phyloP scores from a whole-genome alignment of 2,888 invertebrate genomes.

The Myathropa florea region DNA sequence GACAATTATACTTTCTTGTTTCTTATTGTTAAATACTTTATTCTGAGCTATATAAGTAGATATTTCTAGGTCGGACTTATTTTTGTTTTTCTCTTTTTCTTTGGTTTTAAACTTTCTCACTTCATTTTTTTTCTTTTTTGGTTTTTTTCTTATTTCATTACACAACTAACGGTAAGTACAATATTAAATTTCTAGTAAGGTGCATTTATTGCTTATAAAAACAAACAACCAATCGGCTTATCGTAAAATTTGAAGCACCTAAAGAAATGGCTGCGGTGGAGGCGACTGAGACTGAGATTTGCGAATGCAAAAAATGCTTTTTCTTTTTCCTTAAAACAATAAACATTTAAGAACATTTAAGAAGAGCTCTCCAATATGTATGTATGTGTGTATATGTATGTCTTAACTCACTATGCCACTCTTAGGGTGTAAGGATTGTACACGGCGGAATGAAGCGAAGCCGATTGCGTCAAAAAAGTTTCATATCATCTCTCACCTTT shows the following conservation, averaged over 20 bases:
- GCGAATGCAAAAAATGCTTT: slow-evolving; percentile 13
- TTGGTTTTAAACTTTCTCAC: not conserved
- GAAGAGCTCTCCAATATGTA: slow-evolving; percentile 17
- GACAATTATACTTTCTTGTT: slow-evolving; percentile 58
- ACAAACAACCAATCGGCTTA: slow-evolving; percentile 57
- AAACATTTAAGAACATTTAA: not conserved
- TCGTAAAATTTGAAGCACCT: slow-evolving; percentile 38
- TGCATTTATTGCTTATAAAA: slow-evolving; percentile 53
- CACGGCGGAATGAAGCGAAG: slow-evolving; percentile 63
- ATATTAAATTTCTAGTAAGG: slow-evolving; percentile 29
- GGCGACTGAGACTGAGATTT: slow-evolving; percentile 10
- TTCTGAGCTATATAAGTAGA: slow-evolving; percentile 46
- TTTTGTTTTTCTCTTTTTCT: slow-evolving; percentile 20
- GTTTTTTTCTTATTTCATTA: slow-evolving; percentile 10
- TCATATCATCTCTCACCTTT: slow-evolving; percentile 10
- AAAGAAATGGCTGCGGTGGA: slow-evolving; percentile 43
- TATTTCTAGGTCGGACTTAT: slow-evolving; percentile 65
- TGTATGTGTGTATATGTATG: slow-evolving; percentile 10
- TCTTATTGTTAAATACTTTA: slow-evolving; percentile 50
- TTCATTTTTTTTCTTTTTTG: not conserved
- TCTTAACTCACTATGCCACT: slow-evolving; percentile 57
- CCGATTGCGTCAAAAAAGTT: slow-evolving; percentile 60
- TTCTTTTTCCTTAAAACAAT: not conserved
- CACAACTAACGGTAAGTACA: slow-evolving; percentile 30
- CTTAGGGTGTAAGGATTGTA: slow-evolving; percentile 66